Base-by-base conservation (phyloP, 53 echinoderm and acorn worm genomes). In the Zoroaster sp. region DNA sequence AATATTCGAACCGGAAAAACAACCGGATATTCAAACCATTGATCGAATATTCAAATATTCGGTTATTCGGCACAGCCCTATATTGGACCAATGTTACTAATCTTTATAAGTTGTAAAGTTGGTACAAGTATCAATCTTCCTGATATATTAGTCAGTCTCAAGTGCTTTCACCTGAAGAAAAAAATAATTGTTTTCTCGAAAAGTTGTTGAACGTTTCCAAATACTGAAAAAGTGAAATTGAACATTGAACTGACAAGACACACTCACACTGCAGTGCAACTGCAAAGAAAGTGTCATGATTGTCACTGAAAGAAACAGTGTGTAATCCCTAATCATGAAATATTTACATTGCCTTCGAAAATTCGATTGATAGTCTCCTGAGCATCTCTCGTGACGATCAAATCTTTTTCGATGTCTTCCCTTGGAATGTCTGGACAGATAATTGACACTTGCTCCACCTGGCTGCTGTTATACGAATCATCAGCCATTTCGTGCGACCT, bases 291-390 rank as follows among this genome's bases (percentile, higher is more conserved):
- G 4, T 7, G 6, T 8, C 33, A 31, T 32, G 5, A 3, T 4
- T 11, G 32, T 36, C 35, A 37, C 2, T n/a, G 23, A 36, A 4
- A 5, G 20, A 14, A 21, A 14, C 4, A 21, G 20, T 13, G 15
- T 21, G 23, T 4, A 13, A 5, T 14, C 4, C 18, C 15, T 63
- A 5, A n/a, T 8, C 18, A 4, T 5, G 18, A n/a, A 25, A 1
- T 66, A 78, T 87, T 80, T 74, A 95, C 92, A 63, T 86, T 82
- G 23, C 94, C 96, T 78, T 96, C 96, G 63, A 96, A 94, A 46
- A 96, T 89, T 67, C 94, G 88, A 71, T 96, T 96, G 71, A 96
- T 83, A 25, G 96, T 96, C 30, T n/a, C 89, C 41, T 88, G 86
- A 33, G 88, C 89, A 80, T 91, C 86, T 28, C 55, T 42, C 1